Conservation (phyloP, 2,797 vertebrate species). For the Streptopelia turtur region DNA sequence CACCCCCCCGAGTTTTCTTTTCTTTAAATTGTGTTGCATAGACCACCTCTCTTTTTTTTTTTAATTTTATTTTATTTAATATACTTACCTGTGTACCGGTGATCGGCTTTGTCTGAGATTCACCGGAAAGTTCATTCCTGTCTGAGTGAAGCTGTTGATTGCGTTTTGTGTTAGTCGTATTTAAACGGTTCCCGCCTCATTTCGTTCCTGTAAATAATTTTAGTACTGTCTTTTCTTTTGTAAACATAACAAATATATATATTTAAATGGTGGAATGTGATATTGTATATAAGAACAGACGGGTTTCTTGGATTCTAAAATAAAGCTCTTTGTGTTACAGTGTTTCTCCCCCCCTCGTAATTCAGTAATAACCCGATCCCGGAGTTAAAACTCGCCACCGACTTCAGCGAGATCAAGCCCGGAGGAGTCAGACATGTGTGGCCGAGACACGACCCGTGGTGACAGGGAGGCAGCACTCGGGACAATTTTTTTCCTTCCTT, state of each 20-base stretch:
- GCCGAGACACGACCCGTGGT: background rate
- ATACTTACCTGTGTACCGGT: constrained; percentile 62
- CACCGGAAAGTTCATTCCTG: constrained; percentile 78
- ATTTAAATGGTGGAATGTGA: constrained; percentile 73
- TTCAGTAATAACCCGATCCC: background rate
- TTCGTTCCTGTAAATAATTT: constrained; percentile 81
- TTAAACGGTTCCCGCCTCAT: constrained; percentile 49
- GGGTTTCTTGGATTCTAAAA: constrained; percentile 69
- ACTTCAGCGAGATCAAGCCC: background rate
- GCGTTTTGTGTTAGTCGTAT: constrained; percentile 54
- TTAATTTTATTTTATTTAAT: constrained; percentile 44
- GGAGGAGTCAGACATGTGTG: background rate
- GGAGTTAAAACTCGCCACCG: background rate
- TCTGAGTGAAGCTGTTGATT: constrained; percentile 59
- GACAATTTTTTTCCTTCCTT: background rate
- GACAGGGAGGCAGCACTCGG: background rate
- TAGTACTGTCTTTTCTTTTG: constrained; percentile 82
- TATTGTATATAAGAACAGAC: constrained; percentile 74
- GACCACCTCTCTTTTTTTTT: background rate
- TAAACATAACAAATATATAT: constrained; percentile 74
- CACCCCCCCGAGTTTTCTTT: background rate
- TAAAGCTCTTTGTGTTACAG: constrained; percentile 76
- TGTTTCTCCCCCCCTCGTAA: background rate
- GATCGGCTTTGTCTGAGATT: constrained; percentile 71
- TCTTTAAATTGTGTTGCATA: constrained; percentile 25